Percentiles rank a stretch among this genome's conserved stretches.
These are phyloP conservation scores for Lepidochitona cinerea DNA, from an alignment of 2,888 invertebrate species.

Conservation along the genomic window DNA sequence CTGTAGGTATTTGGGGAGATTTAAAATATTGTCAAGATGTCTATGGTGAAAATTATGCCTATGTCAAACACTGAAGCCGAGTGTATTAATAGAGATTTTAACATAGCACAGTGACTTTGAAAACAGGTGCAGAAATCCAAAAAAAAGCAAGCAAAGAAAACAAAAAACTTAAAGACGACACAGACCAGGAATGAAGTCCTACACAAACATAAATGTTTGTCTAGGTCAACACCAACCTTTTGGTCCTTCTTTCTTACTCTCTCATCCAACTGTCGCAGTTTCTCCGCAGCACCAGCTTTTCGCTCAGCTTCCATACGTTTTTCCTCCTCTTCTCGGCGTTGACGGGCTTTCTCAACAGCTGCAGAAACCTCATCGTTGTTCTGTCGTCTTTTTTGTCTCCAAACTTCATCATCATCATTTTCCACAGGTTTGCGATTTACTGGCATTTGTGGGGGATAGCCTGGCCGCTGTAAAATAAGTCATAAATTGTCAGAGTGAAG, in stretches of 20 bases:
- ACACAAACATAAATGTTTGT: too few relatives aligned
- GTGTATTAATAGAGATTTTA: too few relatives aligned
- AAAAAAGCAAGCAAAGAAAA: too few relatives aligned
- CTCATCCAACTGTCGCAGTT: constrained; percentile 80
- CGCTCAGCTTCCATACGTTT: constrained; percentile 52
- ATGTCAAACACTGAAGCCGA: too few relatives aligned
- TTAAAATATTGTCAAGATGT: too few relatives aligned
- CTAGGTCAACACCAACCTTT: background rate
- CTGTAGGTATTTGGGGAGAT: too few relatives aligned
- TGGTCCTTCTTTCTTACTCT: constrained; percentile 63
- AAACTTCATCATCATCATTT: constrained; percentile 78
- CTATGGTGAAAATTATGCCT: too few relatives aligned
- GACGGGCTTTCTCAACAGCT: constrained; percentile 85
- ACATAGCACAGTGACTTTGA: too few relatives aligned
- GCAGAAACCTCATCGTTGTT: constrained; percentile 74
- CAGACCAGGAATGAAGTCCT: too few relatives aligned
- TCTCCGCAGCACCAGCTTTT: constrained; percentile 77
- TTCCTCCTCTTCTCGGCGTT: constrained; percentile 90
- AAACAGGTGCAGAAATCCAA: too few relatives aligned
- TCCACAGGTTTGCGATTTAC: background rate
- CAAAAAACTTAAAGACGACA: too few relatives aligned
- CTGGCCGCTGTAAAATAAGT: background rate
- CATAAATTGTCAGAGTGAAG: background rate
- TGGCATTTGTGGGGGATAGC: background rate
- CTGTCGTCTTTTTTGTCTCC: constrained; percentile 81